These are phyloP conservation scores for Rhabditoides inermis DNA, from an alignment of 2,888 invertebrate species.

Conservation along the genomic window DNA sequence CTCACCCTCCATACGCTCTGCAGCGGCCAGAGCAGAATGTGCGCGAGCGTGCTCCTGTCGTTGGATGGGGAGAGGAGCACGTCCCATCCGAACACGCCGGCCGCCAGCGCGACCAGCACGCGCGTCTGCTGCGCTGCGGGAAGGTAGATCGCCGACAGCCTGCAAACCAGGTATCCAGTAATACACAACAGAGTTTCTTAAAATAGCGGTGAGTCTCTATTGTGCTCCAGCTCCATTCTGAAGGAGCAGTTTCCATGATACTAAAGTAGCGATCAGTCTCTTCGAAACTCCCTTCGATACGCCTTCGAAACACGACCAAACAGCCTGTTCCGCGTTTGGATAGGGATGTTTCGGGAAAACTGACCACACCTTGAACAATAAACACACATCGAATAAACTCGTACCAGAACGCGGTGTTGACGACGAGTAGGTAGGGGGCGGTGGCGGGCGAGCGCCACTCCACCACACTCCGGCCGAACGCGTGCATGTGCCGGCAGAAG, in stretches of 20 bases:
- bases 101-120: constrained; percentile 23
- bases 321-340: too few species aligned
- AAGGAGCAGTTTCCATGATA: too few species aligned
- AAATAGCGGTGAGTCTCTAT: too few species aligned
- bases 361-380: too few species aligned
- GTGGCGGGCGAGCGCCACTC: constrained; percentile 43
- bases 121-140: constrained; percentile 25
- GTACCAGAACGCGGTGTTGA: constrained; percentile 45
- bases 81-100: constrained; percentile 36
- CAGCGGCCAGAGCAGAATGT: constrained; percentile 39
- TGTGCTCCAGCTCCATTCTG: too few species aligned
- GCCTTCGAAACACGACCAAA: too few species aligned
- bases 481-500: too few species aligned
- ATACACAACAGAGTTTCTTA: too few species aligned
- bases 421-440: constrained; percentile 38
- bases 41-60: constrained; percentile 32
- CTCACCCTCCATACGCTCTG: constrained; percentile 33
- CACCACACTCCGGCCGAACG: constrained; percentile 19
- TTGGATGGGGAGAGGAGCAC: constrained; percentile 37
- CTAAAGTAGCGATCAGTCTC: too few species aligned
- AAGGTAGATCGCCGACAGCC: constrained; percentile 30
- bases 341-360: too few species aligned
- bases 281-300: too few species aligned
- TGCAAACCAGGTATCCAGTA: constrained; percentile 6
- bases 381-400: background rate